Evolutionary conservation across 1,140 invertebrate species (phyloP).

Genomic region (Lordiphosa stackelbergi): DNA sequence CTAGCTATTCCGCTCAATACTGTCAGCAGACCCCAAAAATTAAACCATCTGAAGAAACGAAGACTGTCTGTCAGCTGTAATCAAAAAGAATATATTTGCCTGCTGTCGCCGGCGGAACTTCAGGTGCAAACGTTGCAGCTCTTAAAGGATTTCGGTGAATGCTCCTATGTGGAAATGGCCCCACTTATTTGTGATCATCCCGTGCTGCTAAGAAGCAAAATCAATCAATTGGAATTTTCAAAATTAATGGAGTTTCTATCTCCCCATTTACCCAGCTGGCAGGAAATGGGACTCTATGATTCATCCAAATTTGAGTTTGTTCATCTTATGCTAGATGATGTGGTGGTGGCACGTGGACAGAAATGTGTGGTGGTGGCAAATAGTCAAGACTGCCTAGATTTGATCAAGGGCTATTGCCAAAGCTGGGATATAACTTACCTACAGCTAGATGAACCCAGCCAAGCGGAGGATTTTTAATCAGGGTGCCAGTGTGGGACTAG

Average conservation of each 20-base stretch:
- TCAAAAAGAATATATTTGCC: slow-evolving; percentile 81
- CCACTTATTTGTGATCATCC: slow-evolving; percentile 88
- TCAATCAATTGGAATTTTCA: background rate
- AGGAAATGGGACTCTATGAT: slow-evolving; percentile 69
- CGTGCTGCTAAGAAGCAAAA: slow-evolving; percentile 43
- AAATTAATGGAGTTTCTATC: slow-evolving; percentile 27
- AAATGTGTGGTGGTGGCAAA: slow-evolving; percentile 85
- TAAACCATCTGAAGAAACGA: slow-evolving; percentile 5
- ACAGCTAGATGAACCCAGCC: slow-evolving; percentile 12
- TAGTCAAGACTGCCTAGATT: slow-evolving; percentile 83
- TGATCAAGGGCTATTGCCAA: slow-evolving; percentile 81
- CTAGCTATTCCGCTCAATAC: too few relatives aligned
- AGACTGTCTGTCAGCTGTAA: background rate
- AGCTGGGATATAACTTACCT: slow-evolving; percentile 25
- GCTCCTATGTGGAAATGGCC: slow-evolving; percentile 74
- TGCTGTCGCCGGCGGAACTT: slow-evolving; percentile 80
- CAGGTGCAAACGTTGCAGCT: slow-evolving; percentile 76
- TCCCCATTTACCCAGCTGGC: slow-evolving; percentile 35
- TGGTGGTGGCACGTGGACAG: slow-evolving; percentile 73
- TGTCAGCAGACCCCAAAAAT: background rate
- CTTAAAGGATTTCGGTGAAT: slow-evolving; percentile 1
- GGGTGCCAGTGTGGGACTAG: slow-evolving; percentile 21
- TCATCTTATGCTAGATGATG: slow-evolving; percentile 76
- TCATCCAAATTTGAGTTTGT: slow-evolving; percentile 81
- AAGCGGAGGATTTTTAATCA: slow-evolving; percentile 9